Evolutionary conservation across 2,113 vertebrate species (phyloP), one percentile per base, ranked within the genome.

Genomic region (Glareola pratincola): DNA sequence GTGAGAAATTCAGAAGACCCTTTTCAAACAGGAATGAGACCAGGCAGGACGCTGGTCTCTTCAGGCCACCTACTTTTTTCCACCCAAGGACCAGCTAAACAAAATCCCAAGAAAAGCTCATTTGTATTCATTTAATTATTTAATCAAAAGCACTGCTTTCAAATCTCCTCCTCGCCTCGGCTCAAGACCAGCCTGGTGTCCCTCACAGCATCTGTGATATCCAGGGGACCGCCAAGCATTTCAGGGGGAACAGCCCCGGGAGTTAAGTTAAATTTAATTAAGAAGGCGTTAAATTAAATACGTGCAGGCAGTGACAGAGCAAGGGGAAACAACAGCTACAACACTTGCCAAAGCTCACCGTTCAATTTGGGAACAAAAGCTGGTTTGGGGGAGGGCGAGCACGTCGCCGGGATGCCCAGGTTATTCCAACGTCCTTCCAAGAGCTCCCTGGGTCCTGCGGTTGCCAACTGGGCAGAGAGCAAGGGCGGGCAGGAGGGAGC

Each of bases 121-220:
- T 90, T 90, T 77, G 83, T 84, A 80, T 93, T 82, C 32, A 71
- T 69, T 94, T 92, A 94, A 96, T 86, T 69, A 92, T 81, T 84
- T 88, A 94, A 89, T 92, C 76, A 63, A 66, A 11, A 84, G 88
- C 6, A 2, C 36, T 74, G 76, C 72, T 93, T 80, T 59, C 45
- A 66, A 80, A 76, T 22, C 93, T 75, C 67, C 39, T 62, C 69
- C 64, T 71, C 43, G 26, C 30, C 32, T 68, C 79, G 4, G 0
- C 67, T 81, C 68, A 54, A 23, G 54, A 59, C 72, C 57, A 64
- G 2, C 29, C 50, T 30, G 14, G 19, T 24, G 29, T 90, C 67
- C 68, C 67, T 77, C 26, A 41, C 9, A 13, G 13, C 2, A 21
- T 2, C 45, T 10, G 39, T 8, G 15, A n/a, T 7, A 64, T 21